phyloP scores from a whole-genome alignment of 2,888 invertebrate genomes.

The Hyalella azteca region DNA sequence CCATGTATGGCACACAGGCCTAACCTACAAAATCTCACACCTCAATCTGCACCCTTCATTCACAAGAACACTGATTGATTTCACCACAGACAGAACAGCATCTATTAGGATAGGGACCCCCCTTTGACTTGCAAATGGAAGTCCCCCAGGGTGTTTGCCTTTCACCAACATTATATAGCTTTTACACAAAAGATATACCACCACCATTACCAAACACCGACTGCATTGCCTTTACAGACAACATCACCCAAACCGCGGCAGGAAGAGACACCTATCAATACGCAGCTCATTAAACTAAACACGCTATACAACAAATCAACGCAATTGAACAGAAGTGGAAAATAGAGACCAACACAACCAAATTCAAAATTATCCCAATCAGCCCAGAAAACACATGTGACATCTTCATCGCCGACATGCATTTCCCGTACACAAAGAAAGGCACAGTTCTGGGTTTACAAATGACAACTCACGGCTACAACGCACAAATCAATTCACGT shows the following conservation, averaged over 20 bases:
- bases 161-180: neutral
- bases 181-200: neutral
- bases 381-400: no score
- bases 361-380: no score
- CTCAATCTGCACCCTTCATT: neutral
- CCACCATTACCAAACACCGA: neutral
- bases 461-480: no score
- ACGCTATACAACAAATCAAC: no score
- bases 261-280: no score
- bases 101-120: neutral
- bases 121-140: neutral
- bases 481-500: no score
- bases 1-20: neutral
- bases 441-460: no score
- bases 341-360: no score
- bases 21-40: neutral
- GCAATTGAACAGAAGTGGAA: no score
- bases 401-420: no score
- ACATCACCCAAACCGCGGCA: neutral
- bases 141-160: neutral
- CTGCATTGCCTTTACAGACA: neutral
- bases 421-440: no score
- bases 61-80: neutral
- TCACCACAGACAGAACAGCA: neutral
- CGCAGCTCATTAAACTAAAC: no score